phyloP scores from a whole-genome alignment of 2,888 invertebrate species.

The Minunthozetes semirufus region DNA sequence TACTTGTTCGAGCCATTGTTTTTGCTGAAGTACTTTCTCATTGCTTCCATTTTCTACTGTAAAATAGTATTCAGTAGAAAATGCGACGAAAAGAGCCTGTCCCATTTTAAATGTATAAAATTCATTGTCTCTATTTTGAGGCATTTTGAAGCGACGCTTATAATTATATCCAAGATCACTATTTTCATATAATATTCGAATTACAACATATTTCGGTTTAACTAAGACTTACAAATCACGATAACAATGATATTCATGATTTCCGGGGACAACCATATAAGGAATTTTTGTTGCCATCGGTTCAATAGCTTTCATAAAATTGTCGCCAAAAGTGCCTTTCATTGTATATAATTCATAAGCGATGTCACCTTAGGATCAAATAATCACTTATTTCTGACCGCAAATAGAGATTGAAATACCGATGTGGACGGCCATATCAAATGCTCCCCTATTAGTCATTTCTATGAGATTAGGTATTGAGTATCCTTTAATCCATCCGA shows the following conservation, averaged over 20 bases:
- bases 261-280: constrained; percentile 55
- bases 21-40: constrained; percentile 46
- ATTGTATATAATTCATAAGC: constrained; percentile 46
- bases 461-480: constrained; percentile 34
- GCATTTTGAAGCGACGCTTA: constrained; percentile 40
- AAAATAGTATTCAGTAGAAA: constrained; percentile 43
- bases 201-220: constrained; percentile 47
- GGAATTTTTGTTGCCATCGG: constrained; percentile 46
- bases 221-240: constrained; percentile 87
- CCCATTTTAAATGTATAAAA: constrained; percentile 48
- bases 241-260: constrained; percentile 80
- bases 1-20: constrained; percentile 45
- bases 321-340: constrained; percentile 46
- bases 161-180: constrained; percentile 36
- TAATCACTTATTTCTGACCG: background rate
- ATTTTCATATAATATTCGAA: background rate
- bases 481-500: constrained; percentile 39
- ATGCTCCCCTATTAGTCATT: constrained; percentile 33
- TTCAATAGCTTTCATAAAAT: constrained; percentile 45
- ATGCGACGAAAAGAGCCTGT: constrained; percentile 46
- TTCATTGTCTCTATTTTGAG: constrained; percentile 44
- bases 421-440: constrained; percentile 39
- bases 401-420: too few species aligned
- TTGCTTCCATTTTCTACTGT: constrained; percentile 39
- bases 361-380: constrained; percentile 45